Conservation (phyloP, 2,113 vertebrate species). For the Actenoides lindsayi region DNA sequence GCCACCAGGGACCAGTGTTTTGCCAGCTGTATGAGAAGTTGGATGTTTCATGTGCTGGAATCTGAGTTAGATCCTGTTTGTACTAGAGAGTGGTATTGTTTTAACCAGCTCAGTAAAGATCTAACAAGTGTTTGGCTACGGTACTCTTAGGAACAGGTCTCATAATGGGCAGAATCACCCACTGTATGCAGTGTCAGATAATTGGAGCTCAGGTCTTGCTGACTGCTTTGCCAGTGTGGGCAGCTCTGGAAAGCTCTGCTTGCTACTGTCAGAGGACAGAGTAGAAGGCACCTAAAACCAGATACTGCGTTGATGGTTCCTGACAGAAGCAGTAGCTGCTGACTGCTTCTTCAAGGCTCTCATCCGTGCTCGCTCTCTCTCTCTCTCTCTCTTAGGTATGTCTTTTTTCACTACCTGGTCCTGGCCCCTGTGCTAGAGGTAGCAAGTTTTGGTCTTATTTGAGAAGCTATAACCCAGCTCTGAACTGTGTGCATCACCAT, state of each 20-base stretch:
- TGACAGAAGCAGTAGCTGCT: neutral
- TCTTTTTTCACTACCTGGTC: neutral
- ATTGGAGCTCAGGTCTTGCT: neutral
- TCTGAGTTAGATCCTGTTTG: neutral
- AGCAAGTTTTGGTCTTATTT: neutral
- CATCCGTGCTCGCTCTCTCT: neutral
- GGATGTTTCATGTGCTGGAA: neutral
- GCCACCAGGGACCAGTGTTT: neutral
- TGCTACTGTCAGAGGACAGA: neutral
- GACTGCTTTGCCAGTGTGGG: neutral
- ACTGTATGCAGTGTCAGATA: neutral
- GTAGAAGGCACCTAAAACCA: neutral
- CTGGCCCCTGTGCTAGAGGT: fast-evolving
- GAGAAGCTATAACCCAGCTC: neutral
- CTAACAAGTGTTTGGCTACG: neutral
- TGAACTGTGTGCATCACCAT: neutral
- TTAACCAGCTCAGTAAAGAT: neutral
- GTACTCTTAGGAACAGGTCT: too few relatives aligned
- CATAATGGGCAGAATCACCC: neutral
- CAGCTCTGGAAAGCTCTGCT: neutral
- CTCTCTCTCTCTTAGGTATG: neutral
- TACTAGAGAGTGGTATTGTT: neutral
- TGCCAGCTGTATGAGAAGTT: neutral
- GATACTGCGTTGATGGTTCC: neutral
- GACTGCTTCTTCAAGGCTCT: neutral